Evolutionary conservation across 1,140 invertebrate species (phyloP), one percentile per base, ranked within the genome.

Genomic region (Chionoecetes opilio): DNA sequence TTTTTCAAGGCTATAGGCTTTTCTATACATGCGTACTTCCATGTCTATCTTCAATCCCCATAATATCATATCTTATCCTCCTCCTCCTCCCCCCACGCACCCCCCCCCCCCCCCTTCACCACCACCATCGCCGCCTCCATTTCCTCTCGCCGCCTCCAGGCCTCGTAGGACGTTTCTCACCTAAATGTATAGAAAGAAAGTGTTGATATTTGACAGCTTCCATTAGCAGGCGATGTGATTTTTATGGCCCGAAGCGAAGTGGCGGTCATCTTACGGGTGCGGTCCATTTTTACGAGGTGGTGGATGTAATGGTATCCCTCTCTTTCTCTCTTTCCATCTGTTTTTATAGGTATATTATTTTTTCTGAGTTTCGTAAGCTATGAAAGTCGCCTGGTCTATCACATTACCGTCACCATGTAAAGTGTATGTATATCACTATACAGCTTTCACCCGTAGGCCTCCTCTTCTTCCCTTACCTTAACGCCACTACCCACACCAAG

Each of bases 121-220:
- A 26, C 63, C 21, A 75, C 21, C 8, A n/a, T 26, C 63, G 21
- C n/a, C 26, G 1, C 63, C 63, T 75, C 21, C 63, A 75, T n/a
- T 26, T n/a, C 63, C 21, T 75, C 11, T n/a, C 63, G 21, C 21
- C 63, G 21, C 21, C 63, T n/a, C 11, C n/a, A 5, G n/a, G 63
- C 63, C 63, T 3, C 21, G 21, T n/a, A n/a, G 63, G 63, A 75
- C 63, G 63, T 75, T 75, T 75, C 63, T 75, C 63, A 75, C 63
- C n/a, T 75, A 75, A 75, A 75, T 75, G n/a, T 75, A 75, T 75
- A 75, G 63, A 75, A 75, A 75, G 63, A 75, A 75, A 75, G 63
- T 75, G 63, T 75, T 75, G 63, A 75, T 75, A 75, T 75, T 75
- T 75, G 63, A 75, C 63, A 75, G 63, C 11, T 75, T 75, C 63